Evolutionary conservation across 2,888 invertebrate genomes (phyloP), one percentile per base, ranked within the genome.

Genomic region (Nomada fucata): DNA sequence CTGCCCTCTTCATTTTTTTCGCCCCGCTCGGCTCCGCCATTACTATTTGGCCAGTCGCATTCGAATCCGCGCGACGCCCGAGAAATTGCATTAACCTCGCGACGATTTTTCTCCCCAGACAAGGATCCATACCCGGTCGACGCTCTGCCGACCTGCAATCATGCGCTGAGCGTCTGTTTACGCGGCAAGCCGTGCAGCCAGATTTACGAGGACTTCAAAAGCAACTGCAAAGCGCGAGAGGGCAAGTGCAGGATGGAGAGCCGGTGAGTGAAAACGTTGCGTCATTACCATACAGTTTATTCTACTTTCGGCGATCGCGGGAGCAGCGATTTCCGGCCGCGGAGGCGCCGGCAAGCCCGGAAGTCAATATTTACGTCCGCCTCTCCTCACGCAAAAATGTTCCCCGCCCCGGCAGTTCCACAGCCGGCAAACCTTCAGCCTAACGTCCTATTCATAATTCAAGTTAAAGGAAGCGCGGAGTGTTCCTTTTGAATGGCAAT

Each of bases 171-270:
- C 90, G 97, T 97, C 87, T 98, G 98, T 94, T 97, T 97, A 93
- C 96, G 96, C 93, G 97, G 97, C 91, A 96, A 96, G 83, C 95
- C 97, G 92, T 98, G 98, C 94, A 95, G 96, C 88, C 96, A 97
- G 90, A 95, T 97, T 82, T 97, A 96, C 94, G 97, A 97, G 90
- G 96, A 97, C 90, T 98, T 98, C 95, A 97, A 97, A 95, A 95
- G 96, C 87, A 97, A 97, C 93, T 98, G 98, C 95, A 97, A 97
- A 94, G 97, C 96, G 86, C 95, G 97, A 86, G 97, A 97, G 91
- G 97, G 97, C 93, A 97, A 97, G 94, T 98, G 98, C 94, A 96
- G 96, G 90, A 98, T 97, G 97, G 97, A 97, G 90, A 97, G 97
- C 95, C 97, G 97, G 98, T 97, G 94, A 95, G 95, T 92, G 69